Evolutionary conservation across 1,140 invertebrate genomes (phyloP), one percentile per base, ranked within the genome.

Genomic region (Grapholita molesta): DNA sequence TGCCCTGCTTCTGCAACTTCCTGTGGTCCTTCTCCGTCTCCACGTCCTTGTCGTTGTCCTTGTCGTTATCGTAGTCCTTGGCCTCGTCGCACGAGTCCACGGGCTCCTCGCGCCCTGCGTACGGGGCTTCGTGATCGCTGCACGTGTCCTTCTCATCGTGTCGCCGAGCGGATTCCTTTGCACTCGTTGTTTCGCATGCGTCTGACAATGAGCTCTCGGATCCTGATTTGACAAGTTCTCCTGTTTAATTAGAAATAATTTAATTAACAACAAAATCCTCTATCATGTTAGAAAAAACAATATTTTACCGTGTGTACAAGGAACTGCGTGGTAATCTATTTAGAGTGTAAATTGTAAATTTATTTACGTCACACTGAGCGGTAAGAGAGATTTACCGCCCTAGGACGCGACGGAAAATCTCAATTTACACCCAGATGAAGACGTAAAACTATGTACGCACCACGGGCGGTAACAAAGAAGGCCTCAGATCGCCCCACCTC

Each of bases 121-220:
- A 71, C 15, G 78, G 69, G 35, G 93, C 91, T 53, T 94, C 93
- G 64, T 93, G 92, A 77, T 94, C 94, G 78, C 94, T 94, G 73
- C 94, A 94, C 11, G 88, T 94, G 74, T 96, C 95, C 76, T 95
- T 95, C 77, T 96, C 95, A 69, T 96, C 95, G 52, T 95, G 94
- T 68, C 94, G 92, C 53, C 94, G 93, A 23, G 93, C 92, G 3
- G 95, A 95, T 77, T 96, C 95, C 76, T 96, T 95, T 12, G 94
- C 90, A 78, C 94, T 96, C 66, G 94, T 93, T 21, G 93, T 92
- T 48, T 94, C 93, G 72, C 94, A 90, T 82, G 91, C 94, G 76
- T 97, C 97, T 0, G 96, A 97, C 53, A 97, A 90, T 79, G 96
- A 97, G 75, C 96, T 97, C 77, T 97, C 97, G 0, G 96, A 97